Evolutionary conservation across 2,888 invertebrate species (phyloP), one percentile per base, ranked within the genome.

Genomic region (Psylliodes chrysocephalus): DNA sequence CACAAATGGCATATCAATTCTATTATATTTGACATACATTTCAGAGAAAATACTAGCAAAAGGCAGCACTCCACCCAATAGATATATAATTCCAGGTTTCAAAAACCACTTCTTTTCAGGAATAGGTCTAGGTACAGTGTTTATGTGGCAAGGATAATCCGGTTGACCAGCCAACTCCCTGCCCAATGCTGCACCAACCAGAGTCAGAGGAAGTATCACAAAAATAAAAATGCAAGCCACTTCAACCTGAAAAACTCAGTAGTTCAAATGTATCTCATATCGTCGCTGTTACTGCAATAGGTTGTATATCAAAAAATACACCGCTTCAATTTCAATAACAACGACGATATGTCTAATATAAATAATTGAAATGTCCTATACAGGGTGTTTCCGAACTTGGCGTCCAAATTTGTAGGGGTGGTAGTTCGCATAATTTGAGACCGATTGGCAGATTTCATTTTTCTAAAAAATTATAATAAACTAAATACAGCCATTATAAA

Each of bases 1-100:
- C 6, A n/a, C n/a, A n/a, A n/a, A n/a, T n/a, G n/a, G n/a, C n/a
- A n/a, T n/a, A n/a, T n/a, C n/a, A n/a, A n/a, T n/a, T n/a, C n/a
- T n/a, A n/a, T 40, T 44, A 44, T 1, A 8, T 7, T 35, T 35
- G 49, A 82, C 87, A 85, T 85, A 97, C 98, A 99, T 99, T 88
- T 99, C 99, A 84, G 99, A 99, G 83, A 99, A 99, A 78, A 99
- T 99, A 51, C 98, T 98, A 46, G 99, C 99, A 84, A 99, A 99
- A 0, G 99, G 99, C 76, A 99, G 85, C 61, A 99, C 91, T 53
- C 99, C 99, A 69, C 99, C 98, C 49, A 97, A 88, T 73, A 96
- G 86, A 64, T 98, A 94, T 71, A 99, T 98, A 38, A 98, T 91
- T 51, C 91, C 87, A 3, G 99, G 98, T 82, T 99, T 98, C 96